Conservation (phyloP, 2,113 vertebrate species). For the Leptodactylus fuscus region DNA sequence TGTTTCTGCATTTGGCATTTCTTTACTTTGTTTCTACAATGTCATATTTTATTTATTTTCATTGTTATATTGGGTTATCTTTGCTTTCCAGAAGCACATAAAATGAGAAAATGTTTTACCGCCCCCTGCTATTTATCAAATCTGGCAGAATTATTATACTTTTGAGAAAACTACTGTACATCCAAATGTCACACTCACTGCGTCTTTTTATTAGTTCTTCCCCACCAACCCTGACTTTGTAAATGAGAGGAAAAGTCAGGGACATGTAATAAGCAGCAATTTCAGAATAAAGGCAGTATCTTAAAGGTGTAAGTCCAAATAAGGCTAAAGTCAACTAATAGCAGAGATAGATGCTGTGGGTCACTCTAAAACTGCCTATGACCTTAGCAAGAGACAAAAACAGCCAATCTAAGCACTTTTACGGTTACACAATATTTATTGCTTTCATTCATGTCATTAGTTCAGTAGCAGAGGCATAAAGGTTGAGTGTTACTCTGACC, state of each 20-base stretch:
- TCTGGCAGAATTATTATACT: conserved; percentile 52
- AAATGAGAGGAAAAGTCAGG: conserved; percentile 14
- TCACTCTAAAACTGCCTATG: neutral
- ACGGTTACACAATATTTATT: conserved; percentile 25
- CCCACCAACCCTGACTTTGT: neutral
- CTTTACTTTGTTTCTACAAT: neutral
- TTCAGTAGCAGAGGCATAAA: neutral
- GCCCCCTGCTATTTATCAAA: conserved; percentile 29
- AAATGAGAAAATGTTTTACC: conserved; percentile 37
- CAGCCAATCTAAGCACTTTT: conserved; percentile 1
- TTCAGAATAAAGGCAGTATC: neutral
- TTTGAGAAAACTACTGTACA: conserved; percentile 30
- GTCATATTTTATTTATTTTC: conserved; percentile 11
- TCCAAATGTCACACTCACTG: conserved; percentile 38
- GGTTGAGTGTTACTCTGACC: conserved; percentile 18
- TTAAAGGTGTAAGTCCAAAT: conserved; percentile 15
- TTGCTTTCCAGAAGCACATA: conserved; percentile 37
- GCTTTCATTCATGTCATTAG: conserved; percentile 8
- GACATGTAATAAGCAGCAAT: conserved; percentile 23
- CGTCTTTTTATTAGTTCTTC: conserved; percentile 51
- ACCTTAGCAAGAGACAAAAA: conserved; percentile 9
- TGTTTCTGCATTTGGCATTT: neutral
- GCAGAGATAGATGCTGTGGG: neutral
- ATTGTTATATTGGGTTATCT: conserved; percentile 27
- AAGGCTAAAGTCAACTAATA: neutral